Percentiles rank a stretch among this genome's conserved stretches.
These are phyloP conservation scores for Chloroceryle aenea DNA, from an alignment of 2,113 vertebrate genomes.

Conservation along the genomic window DNA sequence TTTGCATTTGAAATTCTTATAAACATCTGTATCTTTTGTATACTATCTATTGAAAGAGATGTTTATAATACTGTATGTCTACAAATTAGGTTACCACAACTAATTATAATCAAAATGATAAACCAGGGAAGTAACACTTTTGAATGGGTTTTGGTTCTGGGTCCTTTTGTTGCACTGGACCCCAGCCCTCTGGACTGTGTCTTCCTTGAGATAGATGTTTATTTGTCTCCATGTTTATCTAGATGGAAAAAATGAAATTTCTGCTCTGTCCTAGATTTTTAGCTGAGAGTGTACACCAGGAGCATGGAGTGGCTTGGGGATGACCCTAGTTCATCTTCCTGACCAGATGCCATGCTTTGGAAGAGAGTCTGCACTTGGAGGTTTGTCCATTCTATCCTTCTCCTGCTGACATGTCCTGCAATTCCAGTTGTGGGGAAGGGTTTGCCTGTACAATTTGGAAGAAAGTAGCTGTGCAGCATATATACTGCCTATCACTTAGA, in stretches of 20 bases:
- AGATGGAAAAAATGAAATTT: neutral
- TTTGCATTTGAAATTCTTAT: neutral
- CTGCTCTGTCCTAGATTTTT: neutral
- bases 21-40: neutral
- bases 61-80: neutral
- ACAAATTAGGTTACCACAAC: neutral
- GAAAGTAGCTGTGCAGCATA: neutral
- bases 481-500: neutral
- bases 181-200: neutral
- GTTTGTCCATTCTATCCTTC: neutral
- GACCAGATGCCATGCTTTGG: fast-evolving
- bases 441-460: neutral
- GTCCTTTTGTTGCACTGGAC: neutral
- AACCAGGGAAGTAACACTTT: neutral
- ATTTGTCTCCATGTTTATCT: neutral
- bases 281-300: neutral
- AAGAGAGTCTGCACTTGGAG: neutral
- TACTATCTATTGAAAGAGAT: neutral
- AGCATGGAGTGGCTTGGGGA: neutral
- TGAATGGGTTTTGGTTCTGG: neutral
- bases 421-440: neutral
- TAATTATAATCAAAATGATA: neutral
- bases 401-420: neutral
- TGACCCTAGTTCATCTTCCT: neutral
- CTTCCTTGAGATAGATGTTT: no score